These are phyloP conservation scores for Heterodera schachtii DNA, from an alignment of 1,140 invertebrate genomes.

Conservation along the genomic window DNA sequence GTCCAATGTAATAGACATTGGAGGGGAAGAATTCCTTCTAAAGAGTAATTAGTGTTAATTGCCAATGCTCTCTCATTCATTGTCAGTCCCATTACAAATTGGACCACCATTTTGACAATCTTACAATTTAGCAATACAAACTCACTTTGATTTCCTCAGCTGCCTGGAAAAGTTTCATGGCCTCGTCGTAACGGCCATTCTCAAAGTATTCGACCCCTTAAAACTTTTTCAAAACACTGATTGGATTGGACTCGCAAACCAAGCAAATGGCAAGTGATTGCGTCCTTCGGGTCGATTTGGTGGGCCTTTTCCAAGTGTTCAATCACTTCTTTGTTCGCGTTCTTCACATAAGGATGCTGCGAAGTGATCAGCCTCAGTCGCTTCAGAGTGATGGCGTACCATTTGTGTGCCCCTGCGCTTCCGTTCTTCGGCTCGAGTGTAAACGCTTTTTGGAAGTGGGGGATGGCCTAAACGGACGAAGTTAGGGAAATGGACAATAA, in stretches of 20 bases:
- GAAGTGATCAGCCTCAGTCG: slow-evolving; percentile 38
- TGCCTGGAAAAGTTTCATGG: slow-evolving; percentile 45
- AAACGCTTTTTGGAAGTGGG: slow-evolving; percentile 53
- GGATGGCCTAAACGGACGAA: slow-evolving; percentile 27
- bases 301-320: slow-evolving; percentile 49
- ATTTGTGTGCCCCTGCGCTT: slow-evolving; percentile 51
- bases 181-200: slow-evolving; percentile 41
- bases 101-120: too few relatives aligned
- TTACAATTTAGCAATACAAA: background rate
- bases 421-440: slow-evolving; percentile 47
- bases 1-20: slow-evolving; percentile 49
- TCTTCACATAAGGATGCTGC: slow-evolving; percentile 19
- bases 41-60: slow-evolving; percentile 4
- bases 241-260: slow-evolving; percentile 26
- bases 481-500: too few relatives aligned
- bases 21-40: slow-evolving; percentile 48
- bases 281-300: slow-evolving; percentile 49
- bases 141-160: slow-evolving; percentile 51
- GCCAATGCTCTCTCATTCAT: too few relatives aligned
- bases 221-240: slow-evolving; percentile 21
- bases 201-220: slow-evolving; percentile 43
- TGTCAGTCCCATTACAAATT: too few relatives aligned
- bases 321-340: slow-evolving; percentile 29
- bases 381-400: slow-evolving; percentile 50
- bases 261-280: slow-evolving; percentile 49